phyloP scores from a whole-genome alignment of 1,140 invertebrate species.

The Drosophila mauritiana region DNA sequence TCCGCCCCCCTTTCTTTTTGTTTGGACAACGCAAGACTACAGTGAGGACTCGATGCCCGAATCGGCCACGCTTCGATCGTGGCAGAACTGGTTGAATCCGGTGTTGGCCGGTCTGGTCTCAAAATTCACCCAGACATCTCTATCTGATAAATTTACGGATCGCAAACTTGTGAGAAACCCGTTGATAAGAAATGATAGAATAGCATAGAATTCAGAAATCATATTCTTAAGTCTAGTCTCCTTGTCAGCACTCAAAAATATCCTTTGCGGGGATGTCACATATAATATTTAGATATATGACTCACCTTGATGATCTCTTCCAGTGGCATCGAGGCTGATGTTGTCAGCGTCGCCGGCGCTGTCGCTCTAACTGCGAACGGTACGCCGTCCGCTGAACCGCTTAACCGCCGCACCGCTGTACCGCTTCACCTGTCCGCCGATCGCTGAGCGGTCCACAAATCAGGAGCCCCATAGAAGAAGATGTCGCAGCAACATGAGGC shows the following conservation, averaged over 20 bases:
- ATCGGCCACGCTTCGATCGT: background rate
- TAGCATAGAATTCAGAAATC: no score
- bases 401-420: background rate
- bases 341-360: constrained; percentile 37
- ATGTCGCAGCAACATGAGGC: constrained; percentile 35
- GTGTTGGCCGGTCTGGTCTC: constrained; percentile 9
- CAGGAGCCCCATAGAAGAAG: constrained; percentile 13
- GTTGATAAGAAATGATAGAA: background rate
- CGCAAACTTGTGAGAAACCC: background rate
- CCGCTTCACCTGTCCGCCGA: constrained; percentile 12
- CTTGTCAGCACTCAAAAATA: no score
- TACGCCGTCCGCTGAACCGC: constrained; percentile 10
- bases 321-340: constrained; percentile 40
- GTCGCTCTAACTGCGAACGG: constrained; percentile 40
- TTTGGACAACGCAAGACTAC: background rate
- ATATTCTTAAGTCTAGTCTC: no score
- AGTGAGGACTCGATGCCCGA: constrained; percentile 9
- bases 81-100: constrained; percentile 25
- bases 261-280: no score
- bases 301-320: background rate
- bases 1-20: background rate
- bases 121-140: background rate
- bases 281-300: no score
- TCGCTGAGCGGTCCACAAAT: constrained; percentile 20
- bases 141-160: background rate